Conservation (phyloP, 2,888 invertebrate genomes). For the Steinernema scapterisci region DNA sequence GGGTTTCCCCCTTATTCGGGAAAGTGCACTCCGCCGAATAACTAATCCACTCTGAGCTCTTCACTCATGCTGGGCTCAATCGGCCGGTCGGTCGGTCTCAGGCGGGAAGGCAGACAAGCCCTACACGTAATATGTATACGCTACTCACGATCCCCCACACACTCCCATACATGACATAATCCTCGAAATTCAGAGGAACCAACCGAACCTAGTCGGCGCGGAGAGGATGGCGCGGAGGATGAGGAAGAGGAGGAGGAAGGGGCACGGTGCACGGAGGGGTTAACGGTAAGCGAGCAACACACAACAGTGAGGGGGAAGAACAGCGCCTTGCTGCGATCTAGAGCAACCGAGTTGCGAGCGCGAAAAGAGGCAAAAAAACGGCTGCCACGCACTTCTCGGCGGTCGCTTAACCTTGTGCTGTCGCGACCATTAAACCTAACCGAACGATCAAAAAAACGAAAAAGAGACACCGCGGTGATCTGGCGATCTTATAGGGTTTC, state of each 20-base stretch:
- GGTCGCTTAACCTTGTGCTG: background rate
- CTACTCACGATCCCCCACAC: background rate
- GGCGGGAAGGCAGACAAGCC: no score
- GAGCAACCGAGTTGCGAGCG: background rate
- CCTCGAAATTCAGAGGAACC: background rate
- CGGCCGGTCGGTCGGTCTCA: background rate
- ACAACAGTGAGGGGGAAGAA: background rate
- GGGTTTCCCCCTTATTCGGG: slow-evolving; percentile 27
- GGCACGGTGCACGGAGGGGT: no score
- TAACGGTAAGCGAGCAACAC: background rate
- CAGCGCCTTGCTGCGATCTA: background rate
- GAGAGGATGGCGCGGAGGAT: no score
- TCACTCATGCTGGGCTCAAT: background rate
- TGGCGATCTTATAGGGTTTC: no score
- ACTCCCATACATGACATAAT: background rate
- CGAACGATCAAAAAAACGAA: no score
- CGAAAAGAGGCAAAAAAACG: background rate
- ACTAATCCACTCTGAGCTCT: slow-evolving; percentile 29
- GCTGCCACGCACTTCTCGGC: background rate
- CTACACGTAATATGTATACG: no score
- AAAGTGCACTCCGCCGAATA: slow-evolving; percentile 24
- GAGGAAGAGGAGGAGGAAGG: no score
- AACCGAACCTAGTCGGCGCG: no score
- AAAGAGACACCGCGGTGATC: no score
- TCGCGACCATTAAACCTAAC: background rate